Evolutionary conservation across 2,888 invertebrate species (phyloP).

Genomic region (Drosophila acutilabella): DNA sequence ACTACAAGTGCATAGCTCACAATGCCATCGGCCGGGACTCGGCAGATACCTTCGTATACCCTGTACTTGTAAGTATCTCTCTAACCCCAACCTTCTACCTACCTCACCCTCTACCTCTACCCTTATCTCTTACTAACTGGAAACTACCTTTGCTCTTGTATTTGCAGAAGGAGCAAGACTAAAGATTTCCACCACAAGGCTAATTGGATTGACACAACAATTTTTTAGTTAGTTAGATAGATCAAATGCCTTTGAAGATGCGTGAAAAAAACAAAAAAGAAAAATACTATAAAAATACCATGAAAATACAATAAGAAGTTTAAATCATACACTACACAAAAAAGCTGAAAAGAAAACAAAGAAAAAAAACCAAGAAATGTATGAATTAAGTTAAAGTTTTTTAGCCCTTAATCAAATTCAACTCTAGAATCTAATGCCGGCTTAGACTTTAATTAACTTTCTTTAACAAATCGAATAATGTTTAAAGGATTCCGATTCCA

Average conservation of each 20-base stretch:
- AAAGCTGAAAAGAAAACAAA: not conserved
- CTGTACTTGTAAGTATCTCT: constrained; percentile 85
- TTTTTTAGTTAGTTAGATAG: constrained; percentile 77
- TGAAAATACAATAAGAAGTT: constrained; percentile 26
- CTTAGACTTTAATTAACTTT: constrained; percentile 73
- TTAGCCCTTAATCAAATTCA: constrained; percentile 51
- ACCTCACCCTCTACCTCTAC: not conserved
- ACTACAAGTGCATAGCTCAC: constrained; percentile 91
- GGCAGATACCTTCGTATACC: constrained; percentile 90
- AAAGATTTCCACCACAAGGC: constrained; percentile 69
- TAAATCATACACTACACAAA: constrained; percentile 30
- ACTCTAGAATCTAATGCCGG: constrained; percentile 80
- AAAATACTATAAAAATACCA: constrained; percentile 42
- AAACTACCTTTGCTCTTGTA: not conserved
- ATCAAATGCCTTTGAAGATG: constrained; percentile 81
- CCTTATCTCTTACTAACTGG: not conserved
- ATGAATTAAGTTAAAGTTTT: constrained; percentile 41
- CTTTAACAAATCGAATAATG: constrained; percentile 49
- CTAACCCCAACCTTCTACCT: not conserved
- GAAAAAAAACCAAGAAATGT: constrained; percentile 23
- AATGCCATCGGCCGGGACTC: constrained; percentile 88
- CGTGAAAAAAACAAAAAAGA: constrained; percentile 51
- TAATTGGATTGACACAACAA: constrained; percentile 68
- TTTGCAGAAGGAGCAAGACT: constrained; percentile 79
- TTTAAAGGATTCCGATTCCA: constrained; percentile 31